Conservation (phyloP, 2,113 vertebrate genomes). For the Xenopus laevis region DNA sequence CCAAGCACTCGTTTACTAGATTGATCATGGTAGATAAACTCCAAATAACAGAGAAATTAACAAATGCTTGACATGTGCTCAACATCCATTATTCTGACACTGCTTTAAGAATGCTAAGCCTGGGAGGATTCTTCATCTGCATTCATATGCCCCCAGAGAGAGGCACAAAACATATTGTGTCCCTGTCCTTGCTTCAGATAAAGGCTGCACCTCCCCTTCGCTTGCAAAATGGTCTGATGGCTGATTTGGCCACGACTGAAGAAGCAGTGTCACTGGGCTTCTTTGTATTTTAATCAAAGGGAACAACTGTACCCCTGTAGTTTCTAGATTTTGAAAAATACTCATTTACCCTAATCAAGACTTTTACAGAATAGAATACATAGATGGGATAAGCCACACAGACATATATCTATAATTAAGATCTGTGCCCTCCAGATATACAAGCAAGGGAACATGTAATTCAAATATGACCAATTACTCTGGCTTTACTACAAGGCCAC, state of each 20-base stretch:
- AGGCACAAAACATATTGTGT: constrained; percentile 93
- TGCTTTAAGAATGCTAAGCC: constrained; percentile 97
- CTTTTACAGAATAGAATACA: no score
- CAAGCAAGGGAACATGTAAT: no score
- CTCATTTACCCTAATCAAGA: no score
- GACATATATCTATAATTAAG: no score
- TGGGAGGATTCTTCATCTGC: constrained; percentile 99
- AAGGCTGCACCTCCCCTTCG: constrained; percentile 14
- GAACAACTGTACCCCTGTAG: neutral
- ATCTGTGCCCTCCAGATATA: no score
- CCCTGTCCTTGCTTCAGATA: constrained; percentile 81
- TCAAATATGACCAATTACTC: no score
- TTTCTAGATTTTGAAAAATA: no score
- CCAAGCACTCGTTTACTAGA: constrained; percentile 83
- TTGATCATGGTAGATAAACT: constrained; percentile 98
- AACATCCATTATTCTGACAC: constrained; percentile 99
- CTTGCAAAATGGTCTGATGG: constrained; percentile 89
- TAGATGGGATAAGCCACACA: no score
- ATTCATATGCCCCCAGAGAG: constrained; percentile 98
- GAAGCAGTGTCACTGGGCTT: neutral
- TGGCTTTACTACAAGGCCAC: no score
- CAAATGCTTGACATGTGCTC: constrained; percentile 99
- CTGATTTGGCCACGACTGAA: constrained; percentile 47
- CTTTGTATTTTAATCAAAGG: neutral
- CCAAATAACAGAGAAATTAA: constrained; percentile 99